phyloP scores from a whole-genome alignment of 2,113 vertebrate genomes.

The Platichthys flesus region DNA sequence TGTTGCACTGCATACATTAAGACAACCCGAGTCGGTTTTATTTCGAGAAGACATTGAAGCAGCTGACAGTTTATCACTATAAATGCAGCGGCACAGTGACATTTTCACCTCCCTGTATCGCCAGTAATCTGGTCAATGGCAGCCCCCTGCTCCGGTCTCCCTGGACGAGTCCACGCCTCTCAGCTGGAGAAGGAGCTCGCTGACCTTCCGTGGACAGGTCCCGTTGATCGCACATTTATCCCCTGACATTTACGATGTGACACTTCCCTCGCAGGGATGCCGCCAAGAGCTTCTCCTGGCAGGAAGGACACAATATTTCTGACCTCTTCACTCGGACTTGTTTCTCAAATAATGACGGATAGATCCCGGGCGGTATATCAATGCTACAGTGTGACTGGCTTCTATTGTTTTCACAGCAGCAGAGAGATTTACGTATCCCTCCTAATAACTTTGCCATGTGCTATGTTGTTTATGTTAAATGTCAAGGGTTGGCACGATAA shows the following conservation, averaged over 20 bases:
- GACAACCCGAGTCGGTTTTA: conserved; percentile 12
- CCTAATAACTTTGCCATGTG: neutral
- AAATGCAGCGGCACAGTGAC: conserved; percentile 41
- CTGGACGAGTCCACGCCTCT: conserved; percentile 44
- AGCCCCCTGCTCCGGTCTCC: conserved; percentile 20
- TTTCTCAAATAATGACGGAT: conserved; percentile 47
- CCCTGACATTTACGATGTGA: conserved; percentile 79
- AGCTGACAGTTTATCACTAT: conserved; percentile 51
- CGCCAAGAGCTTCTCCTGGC: conserved; percentile 62
- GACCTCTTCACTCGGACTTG: conserved; percentile 55
- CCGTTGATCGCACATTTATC: conserved; percentile 80
- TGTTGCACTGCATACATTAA: conserved; percentile 22
- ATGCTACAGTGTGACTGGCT: conserved; percentile 9
- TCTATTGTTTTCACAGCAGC: neutral
- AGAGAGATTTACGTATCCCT: conserved; percentile 3
- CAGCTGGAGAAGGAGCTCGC: conserved; percentile 58
- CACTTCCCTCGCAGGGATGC: conserved; percentile 62
- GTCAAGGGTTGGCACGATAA: neutral
- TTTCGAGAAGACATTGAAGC: conserved; percentile 52
- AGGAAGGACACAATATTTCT: conserved; percentile 59
- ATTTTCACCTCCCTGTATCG: conserved; percentile 56
- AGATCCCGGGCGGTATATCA: conserved; percentile 36
- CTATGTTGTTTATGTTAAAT: neutral
- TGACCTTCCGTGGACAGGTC: conserved; percentile 78
- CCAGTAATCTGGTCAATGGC: conserved; percentile 42